Percentiles rank a stretch among this genome's conserved stretches.
Evolutionary conservation across 1,140 invertebrate species (phyloP).

Genomic region (Lepeophtheirus salmonis): DNA sequence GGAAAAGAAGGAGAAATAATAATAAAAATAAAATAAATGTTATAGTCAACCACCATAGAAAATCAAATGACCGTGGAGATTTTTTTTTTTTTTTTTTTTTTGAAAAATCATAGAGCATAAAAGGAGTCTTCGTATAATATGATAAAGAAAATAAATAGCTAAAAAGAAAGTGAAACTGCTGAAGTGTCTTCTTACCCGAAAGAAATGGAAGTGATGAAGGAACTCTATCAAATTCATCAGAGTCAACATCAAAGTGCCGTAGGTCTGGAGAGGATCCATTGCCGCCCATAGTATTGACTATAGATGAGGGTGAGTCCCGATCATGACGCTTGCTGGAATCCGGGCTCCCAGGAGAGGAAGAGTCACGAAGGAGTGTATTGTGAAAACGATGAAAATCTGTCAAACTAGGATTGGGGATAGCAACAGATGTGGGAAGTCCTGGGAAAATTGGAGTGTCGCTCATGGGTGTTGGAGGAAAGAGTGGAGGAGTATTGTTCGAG

Average conservation of each 20-base stretch:
- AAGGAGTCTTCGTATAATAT: not conserved
- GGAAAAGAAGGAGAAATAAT: not conserved
- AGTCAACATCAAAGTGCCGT: conserved; percentile 28
- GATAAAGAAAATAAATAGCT: not conserved
- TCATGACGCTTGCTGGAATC: conserved; percentile 21
- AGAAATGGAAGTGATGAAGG: conserved; percentile 24
- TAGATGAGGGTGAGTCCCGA: conserved; percentile 21
- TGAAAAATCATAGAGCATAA: not conserved
- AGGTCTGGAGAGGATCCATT: conserved; percentile 26
- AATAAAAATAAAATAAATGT: not conserved
- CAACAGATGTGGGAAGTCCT: conserved; percentile 74
- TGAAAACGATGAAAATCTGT: conserved; percentile 86
- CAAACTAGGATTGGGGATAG: conserved; percentile 83
- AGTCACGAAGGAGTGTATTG: conserved; percentile 37
- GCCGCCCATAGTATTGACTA: conserved; percentile 32
- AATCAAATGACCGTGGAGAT: conserved; percentile 12
- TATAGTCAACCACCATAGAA: conserved; percentile 10
- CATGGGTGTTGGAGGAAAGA: conserved; percentile 71
- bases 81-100: not conserved
- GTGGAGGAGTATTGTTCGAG: conserved; percentile 83
- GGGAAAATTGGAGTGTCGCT: conserved; percentile 56
- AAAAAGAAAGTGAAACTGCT: conserved; percentile 27
- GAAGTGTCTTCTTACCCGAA: conserved; percentile 34
- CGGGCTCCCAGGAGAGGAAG: conserved; percentile 23
- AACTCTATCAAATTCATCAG: conserved; percentile 27